Base-by-base conservation (phyloP, 2,113 vertebrate genomes). In the Sus scrofa region DNA sequence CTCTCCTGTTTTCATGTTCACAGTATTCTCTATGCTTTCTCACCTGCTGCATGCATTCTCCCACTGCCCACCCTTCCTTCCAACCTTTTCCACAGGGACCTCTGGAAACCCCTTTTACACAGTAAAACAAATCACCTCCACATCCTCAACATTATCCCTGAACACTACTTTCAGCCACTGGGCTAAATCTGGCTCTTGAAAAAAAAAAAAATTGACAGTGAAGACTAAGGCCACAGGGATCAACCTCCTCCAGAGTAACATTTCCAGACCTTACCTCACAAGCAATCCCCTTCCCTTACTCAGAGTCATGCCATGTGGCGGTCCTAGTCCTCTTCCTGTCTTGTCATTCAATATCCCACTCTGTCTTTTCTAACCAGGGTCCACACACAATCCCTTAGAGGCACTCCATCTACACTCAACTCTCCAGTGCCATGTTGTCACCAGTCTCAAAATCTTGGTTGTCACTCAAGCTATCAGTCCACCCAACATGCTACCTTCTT, bases 61-160 rank as follows among this genome's bases (percentile, higher is more conserved):
- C 60, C 18, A 58, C 39, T 58, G 58, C n/a, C 34, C 39, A 22
- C 56, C 44, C n/a, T 89, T 82, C 73, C 70, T 78, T 73, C 74
- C 27, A 73, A 52, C 13, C 50, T 79, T 62, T 63, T 34, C 77
- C 78, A 75, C 32, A n/a, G 56, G 7, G 32, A 75, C 37, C 26
- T 62, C 85, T 86, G 74, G 54, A 96, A 92, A 68, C 54, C 24
- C 68, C 34, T 86, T 68, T 27, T 63, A 84, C 7, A 22, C 4
- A 77, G 62, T 81, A 68, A 94, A 86, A 94, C 27, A 85, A 85
- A 95, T 68, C 50, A 94, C 37, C 16, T 94, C 56, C 78, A 32
- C 14, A 34, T 75, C 67, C 67, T 96, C 82, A 91, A 19, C 12
- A 27, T 63, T 63, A 94, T 91, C 58, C 74, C 12, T 58, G 30